Evolutionary conservation across 2,888 invertebrate species (phyloP).

Genomic region (Exocentrus adspersus): DNA sequence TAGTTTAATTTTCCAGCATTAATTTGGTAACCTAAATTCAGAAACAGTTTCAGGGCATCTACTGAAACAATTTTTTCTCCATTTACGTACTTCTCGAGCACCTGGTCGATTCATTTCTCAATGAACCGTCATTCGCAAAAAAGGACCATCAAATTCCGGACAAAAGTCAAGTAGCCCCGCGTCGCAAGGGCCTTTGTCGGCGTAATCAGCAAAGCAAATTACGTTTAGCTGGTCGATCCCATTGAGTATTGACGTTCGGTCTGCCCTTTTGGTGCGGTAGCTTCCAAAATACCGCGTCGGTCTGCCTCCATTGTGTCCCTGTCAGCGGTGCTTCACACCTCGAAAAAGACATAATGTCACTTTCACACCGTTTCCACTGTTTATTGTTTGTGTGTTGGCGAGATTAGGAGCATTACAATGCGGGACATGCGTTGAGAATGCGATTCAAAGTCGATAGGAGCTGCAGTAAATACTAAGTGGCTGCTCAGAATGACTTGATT

Average conservation of each 20-base stretch:
- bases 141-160: slow-evolving; percentile 25
- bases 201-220: slow-evolving; percentile 58
- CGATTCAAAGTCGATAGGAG: slow-evolving; percentile 7
- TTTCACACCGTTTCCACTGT: slow-evolving; percentile 60
- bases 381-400: slow-evolving; percentile 61
- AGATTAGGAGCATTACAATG: slow-evolving; percentile 52
- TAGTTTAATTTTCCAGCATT: too few species aligned
- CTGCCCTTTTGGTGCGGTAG: slow-evolving; percentile 55
- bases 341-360: slow-evolving; percentile 62
- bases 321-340: slow-evolving; percentile 62
- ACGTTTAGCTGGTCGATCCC: slow-evolving; percentile 57
- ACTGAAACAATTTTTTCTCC: neutral
- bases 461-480: slow-evolving; percentile 38
- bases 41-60: too few species aligned
- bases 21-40: too few species aligned
- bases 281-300: slow-evolving; percentile 63
- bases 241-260: slow-evolving; percentile 53
- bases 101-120: slow-evolving; percentile 36
- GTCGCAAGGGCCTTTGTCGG: slow-evolving; percentile 52
- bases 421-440: slow-evolving; percentile 32
- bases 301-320: slow-evolving; percentile 56
- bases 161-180: slow-evolving; percentile 40
- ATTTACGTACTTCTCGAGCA: slow-evolving; percentile 27
- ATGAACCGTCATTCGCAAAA: slow-evolving; percentile 11
- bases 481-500: slow-evolving; percentile 35